These are phyloP conservation scores for Girardinus metallicus DNA, from an alignment of 2,797 vertebrate species.

Conservation along the genomic window DNA sequence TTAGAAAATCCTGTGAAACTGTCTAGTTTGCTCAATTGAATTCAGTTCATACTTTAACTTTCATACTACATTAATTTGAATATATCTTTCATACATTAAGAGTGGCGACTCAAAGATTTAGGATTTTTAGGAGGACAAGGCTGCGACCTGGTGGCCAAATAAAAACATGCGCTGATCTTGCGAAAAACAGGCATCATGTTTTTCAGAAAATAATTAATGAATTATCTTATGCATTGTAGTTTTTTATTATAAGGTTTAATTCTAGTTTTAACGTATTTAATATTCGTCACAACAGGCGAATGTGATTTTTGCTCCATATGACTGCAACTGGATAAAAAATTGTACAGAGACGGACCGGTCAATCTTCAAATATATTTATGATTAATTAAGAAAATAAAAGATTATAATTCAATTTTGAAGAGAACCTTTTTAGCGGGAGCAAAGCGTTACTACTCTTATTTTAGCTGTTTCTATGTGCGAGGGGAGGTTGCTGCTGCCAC, in stretches of 20 bases:
- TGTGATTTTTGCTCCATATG: not conserved
- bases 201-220: not conserved
- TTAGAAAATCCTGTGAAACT: not conserved
- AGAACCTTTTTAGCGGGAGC: not conserved
- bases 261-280: not conserved
- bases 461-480: not conserved
- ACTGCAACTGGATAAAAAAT: not conserved
- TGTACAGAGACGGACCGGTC: not conserved
- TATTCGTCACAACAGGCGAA: not conserved
- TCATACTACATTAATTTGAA: not conserved
- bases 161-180: slow-evolving; percentile 1
- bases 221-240: too few species aligned
- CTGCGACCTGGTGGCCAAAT: slow-evolving; percentile 51
- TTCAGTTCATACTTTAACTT: too few species aligned
- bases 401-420: not conserved
- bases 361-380: not conserved
- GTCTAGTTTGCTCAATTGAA: not conserved
- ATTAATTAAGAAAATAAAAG: not conserved
- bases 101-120: not conserved
- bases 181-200: not conserved
- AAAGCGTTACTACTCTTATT: fast-evolving
- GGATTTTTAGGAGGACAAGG: slow-evolving; percentile 2
- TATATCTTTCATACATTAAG: not conserved
- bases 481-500: slow-evolving; percentile 23
- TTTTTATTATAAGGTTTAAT: not conserved